These are phyloP conservation scores for Arctopsyche grandis DNA, from an alignment of 1,140 invertebrate species.

Conservation along the genomic window DNA sequence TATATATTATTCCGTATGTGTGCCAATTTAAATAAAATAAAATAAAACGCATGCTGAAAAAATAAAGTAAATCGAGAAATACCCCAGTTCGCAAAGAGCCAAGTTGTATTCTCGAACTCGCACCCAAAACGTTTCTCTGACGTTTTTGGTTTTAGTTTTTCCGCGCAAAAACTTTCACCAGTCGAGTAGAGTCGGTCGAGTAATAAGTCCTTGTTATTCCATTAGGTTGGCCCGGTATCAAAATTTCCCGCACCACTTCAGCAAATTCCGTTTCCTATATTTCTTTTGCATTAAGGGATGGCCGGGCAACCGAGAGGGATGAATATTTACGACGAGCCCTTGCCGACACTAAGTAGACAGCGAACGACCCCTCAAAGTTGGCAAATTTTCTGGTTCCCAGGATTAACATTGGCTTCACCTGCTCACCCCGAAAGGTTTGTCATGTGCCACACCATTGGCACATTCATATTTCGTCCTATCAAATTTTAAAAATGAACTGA, in stretches of 20 bases:
- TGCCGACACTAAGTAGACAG: slow-evolving; percentile 54
- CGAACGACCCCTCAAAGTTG: slow-evolving; percentile 41
- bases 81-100: slow-evolving; percentile 18
- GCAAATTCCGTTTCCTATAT: slow-evolving; percentile 45
- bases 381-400: slow-evolving; percentile 4
- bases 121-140: slow-evolving; percentile 1
- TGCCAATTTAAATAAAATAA: too few species aligned
- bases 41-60: not conserved
- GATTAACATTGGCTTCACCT: slow-evolving; percentile 35
- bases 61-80: not conserved
- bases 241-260: slow-evolving; percentile 32
- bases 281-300: slow-evolving; percentile 54
- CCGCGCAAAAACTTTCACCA: slow-evolving; percentile 10
- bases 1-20: too few species aligned
- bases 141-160: slow-evolving; percentile 20
- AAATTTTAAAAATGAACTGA: too few species aligned
- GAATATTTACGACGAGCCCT: slow-evolving; percentile 53
- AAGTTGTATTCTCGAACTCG: slow-evolving; percentile 6
- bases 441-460: not conserved
- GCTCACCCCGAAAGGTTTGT: not conserved
- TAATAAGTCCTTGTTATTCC: slow-evolving; percentile 54
- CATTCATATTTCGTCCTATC: not conserved
- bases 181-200: not conserved
- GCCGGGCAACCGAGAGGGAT: slow-evolving; percentile 44
- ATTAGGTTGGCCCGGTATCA: slow-evolving; percentile 53